phyloP scores from a whole-genome alignment of 2,888 invertebrate genomes.

The Ormyrus rosae region DNA sequence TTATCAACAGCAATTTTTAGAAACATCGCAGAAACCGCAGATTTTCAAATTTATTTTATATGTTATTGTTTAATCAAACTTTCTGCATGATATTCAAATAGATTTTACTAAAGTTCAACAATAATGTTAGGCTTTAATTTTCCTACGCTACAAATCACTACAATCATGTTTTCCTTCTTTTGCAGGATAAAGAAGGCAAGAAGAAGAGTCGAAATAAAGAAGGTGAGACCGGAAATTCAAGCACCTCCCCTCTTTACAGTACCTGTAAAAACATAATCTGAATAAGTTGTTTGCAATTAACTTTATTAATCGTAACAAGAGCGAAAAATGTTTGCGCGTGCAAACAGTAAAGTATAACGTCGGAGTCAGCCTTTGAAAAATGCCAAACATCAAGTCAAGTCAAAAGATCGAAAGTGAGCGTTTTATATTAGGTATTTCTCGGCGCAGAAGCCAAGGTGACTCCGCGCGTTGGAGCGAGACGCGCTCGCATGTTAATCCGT shows the following conservation, averaged over 20 bases:
- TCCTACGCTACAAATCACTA: no score
- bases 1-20: no score
- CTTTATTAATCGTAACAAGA: neutral
- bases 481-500: neutral
- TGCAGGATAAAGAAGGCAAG: slow-evolving; percentile 90
- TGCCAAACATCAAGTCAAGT: neutral
- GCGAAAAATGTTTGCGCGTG: slow-evolving; percentile 17
- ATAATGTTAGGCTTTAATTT: slow-evolving; percentile 14
- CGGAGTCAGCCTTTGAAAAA: slow-evolving; percentile 15
- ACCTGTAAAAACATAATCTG: neutral
- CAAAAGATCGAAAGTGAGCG: neutral
- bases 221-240: slow-evolving; percentile 79
- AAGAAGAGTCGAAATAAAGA: slow-evolving; percentile 93
- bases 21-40: no score
- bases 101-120: no score
- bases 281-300: neutral
- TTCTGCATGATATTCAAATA: no score
- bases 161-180: slow-evolving; percentile 64
- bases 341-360: neutral
- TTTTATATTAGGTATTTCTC: slow-evolving; percentile 3
- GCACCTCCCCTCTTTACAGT: neutral
- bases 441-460: slow-evolving; percentile 21
- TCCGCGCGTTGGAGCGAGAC: neutral
- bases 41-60: no score
- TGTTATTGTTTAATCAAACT: no score